Conservation (phyloP, 2,797 vertebrate species). For the Pelochelys cantorii region DNA sequence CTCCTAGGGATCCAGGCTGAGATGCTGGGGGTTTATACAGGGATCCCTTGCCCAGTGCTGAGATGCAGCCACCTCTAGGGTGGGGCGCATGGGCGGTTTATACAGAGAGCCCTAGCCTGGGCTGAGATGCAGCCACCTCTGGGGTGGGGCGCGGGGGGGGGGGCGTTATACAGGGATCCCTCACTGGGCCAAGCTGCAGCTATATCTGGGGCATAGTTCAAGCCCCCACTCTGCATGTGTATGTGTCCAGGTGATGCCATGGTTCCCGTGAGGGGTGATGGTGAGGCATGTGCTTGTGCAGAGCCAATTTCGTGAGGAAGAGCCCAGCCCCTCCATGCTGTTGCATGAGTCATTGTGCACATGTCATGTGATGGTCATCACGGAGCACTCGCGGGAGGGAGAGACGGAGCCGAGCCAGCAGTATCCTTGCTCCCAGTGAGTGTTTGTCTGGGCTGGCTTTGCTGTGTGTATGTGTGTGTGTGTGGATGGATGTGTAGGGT, state of each 20-base stretch:
- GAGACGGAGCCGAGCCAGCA: background rate
- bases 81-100: too few relatives aligned
- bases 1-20: background rate
- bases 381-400: background rate
- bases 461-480: conserved; percentile 19
- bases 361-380: background rate
- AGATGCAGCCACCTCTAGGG: background rate
- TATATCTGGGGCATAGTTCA: background rate
- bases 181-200: background rate
- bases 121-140: too few relatives aligned
- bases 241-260: background rate
- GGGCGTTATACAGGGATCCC: background rate
- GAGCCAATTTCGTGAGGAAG: background rate
- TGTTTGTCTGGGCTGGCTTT: background rate
- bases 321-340: background rate
- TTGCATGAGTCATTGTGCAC: background rate
- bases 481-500: background rate
- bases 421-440: background rate
- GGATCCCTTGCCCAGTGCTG: background rate
- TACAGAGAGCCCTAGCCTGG: too few relatives aligned
- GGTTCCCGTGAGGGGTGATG: background rate
- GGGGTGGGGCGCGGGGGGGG: too few relatives aligned
- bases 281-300: background rate
- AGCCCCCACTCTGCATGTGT: background rate
- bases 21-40: background rate